Conservation (phyloP, 1,140 invertebrate species). For the Penaeus vannamei region DNA sequence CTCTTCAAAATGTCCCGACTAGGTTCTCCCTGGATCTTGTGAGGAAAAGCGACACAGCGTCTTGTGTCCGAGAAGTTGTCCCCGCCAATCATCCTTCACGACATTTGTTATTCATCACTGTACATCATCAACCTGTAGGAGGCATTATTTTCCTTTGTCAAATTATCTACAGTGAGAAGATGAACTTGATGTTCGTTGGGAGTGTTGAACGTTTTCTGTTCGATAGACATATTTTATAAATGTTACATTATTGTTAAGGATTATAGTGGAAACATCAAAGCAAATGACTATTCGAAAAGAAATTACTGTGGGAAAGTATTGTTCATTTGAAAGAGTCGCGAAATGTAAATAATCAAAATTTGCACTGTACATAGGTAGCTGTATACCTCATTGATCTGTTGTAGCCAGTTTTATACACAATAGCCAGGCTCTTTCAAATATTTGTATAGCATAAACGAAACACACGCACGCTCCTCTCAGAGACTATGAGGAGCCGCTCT, state of each 20-base stretch:
- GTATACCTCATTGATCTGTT: conserved; percentile 24
- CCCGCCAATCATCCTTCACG: conserved; percentile 49
- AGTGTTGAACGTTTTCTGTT: conserved; percentile 59
- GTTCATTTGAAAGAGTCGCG: background rate
- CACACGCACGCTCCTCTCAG: conserved; percentile 21
- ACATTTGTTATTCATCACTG: conserved; percentile 60
- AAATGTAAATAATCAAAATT: conserved; percentile 30
- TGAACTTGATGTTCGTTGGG: conserved; percentile 57
- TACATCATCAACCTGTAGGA: conserved; percentile 49
- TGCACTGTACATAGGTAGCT: conserved; percentile 59
- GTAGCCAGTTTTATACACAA: conserved; percentile 58
- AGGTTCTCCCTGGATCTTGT: conserved; percentile 25
- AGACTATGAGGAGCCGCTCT: background rate
- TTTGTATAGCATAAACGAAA: conserved; percentile 38
- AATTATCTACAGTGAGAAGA: conserved; percentile 26
- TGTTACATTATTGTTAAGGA: conserved; percentile 61
- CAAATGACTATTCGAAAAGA: background rate
- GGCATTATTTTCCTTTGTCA: conserved; percentile 44
- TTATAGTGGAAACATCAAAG: conserved; percentile 35
- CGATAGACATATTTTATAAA: conserved; percentile 64
- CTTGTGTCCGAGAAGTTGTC: conserved; percentile 25
- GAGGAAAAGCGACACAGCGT: background rate
- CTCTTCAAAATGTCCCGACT: conserved; percentile 43
- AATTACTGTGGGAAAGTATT: background rate
- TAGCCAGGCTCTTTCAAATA: conserved; percentile 53